Percentiles rank a stretch among this genome's conserved stretches.
These are phyloP conservation scores for Aquatica leii DNA, from an alignment of 2,888 invertebrate genomes.

Conservation along the genomic window DNA sequence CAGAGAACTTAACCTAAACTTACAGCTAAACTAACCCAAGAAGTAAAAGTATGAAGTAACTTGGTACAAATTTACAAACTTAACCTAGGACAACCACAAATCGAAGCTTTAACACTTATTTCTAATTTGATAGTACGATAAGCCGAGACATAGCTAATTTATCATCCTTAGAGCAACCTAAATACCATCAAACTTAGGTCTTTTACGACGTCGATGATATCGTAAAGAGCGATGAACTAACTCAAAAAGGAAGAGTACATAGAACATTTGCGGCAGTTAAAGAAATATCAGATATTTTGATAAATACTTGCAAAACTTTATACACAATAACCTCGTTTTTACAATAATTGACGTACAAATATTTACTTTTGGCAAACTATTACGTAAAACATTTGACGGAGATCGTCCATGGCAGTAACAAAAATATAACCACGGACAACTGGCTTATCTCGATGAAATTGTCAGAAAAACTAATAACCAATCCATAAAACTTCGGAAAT, in stretches of 20 bases:
- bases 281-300: neutral
- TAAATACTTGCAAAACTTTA: neutral
- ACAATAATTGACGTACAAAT: neutral
- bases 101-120: too few relatives aligned
- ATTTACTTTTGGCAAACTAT: neutral
- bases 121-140: neutral
- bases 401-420: neutral
- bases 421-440: neutral
- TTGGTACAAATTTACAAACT: too few relatives aligned
- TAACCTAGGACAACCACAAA: too few relatives aligned
- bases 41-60: too few relatives aligned
- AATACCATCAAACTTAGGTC: too few relatives aligned
- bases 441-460: neutral
- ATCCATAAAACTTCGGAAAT: neutral
- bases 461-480: neutral
- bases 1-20: too few relatives aligned
- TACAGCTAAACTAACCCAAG: too few relatives aligned
- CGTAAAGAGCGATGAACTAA: too few relatives aligned
- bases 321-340: neutral
- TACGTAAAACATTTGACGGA: neutral
- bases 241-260: neutral
- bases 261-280: neutral
- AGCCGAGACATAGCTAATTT: too few relatives aligned
- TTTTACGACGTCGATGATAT: too few relatives aligned
- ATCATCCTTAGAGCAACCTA: too few relatives aligned